phyloP scores from a whole-genome alignment of 1,140 invertebrate genomes.

The Pinna nobilis region DNA sequence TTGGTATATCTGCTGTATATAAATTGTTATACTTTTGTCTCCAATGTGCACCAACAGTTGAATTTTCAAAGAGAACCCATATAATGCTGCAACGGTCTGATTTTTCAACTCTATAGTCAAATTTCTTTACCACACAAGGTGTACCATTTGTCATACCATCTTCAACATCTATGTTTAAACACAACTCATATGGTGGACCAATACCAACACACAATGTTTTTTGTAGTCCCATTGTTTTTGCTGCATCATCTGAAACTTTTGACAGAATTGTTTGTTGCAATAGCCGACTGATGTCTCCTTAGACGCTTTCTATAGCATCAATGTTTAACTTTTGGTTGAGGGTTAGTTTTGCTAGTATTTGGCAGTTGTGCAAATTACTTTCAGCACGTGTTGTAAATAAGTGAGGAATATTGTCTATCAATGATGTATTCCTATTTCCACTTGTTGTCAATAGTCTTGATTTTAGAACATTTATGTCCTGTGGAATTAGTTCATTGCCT shows the following conservation, averaged over 20 bases:
- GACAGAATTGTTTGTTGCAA: neutral
- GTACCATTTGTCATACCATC: conserved; percentile 32
- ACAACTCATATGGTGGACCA: conserved; percentile 12
- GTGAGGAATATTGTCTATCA: conserved; percentile 13
- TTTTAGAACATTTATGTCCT: conserved; percentile 1
- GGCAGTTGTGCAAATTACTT: conserved; percentile 4
- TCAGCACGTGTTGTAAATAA: conserved; percentile 14
- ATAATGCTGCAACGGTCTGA: conserved; percentile 22
- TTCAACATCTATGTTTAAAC: conserved; percentile 26
- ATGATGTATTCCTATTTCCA: conserved; percentile 1
- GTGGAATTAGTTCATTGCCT: conserved; percentile 30
- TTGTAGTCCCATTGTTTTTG: conserved; percentile 17
- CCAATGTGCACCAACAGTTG: neutral
- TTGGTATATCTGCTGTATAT: conserved; percentile 1
- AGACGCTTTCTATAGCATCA: conserved; percentile 3
- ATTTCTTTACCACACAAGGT: conserved; percentile 2
- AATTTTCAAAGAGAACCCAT: conserved; percentile 23
- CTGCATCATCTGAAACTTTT: conserved; percentile 15
- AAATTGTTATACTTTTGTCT: conserved; percentile 9
- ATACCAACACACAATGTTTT: neutral
- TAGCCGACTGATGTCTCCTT: neutral
- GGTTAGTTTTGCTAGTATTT: neutral
- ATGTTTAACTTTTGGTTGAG: neutral
- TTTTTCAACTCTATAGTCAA: conserved; percentile 21
- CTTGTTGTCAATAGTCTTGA: conserved; percentile 12